These are phyloP conservation scores for Apis florea DNA, from an alignment of 1,140 invertebrate species.

Conservation along the genomic window DNA sequence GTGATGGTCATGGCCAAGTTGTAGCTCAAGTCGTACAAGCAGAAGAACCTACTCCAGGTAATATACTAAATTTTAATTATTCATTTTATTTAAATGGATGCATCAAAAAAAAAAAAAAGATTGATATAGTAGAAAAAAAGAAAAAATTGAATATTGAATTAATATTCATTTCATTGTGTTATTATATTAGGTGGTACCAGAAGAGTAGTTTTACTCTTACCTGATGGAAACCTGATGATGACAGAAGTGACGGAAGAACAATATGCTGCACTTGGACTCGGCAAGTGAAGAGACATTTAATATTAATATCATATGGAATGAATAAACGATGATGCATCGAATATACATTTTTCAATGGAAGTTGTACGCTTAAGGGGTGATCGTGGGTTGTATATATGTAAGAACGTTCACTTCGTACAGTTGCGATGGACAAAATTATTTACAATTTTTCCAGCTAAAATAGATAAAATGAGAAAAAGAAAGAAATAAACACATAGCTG, in stretches of 20 bases:
- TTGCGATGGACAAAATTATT: conserved; percentile 48
- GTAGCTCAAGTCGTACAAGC: conserved; percentile 91
- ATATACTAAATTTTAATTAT: conserved; percentile 27
- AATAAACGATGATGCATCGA: conserved; percentile 53
- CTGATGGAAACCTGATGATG: conserved; percentile 91
- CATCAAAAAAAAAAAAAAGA: background rate
- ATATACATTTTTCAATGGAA: conserved; percentile 52
- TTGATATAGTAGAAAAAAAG: background rate
- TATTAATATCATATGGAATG: conserved; percentile 32
- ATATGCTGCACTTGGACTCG: conserved; percentile 86
- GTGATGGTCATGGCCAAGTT: conserved; percentile 84
- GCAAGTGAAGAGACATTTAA: conserved; percentile 78
- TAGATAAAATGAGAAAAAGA: conserved; percentile 27
- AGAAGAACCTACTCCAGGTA: conserved; percentile 89
- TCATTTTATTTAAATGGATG: background rate
- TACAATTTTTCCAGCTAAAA: conserved; percentile 50
- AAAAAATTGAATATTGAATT: background rate
- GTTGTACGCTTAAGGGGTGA: conserved; percentile 62
- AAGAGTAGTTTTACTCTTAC: conserved; percentile 88
- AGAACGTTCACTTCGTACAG: conserved; percentile 68
- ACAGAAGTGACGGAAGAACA: conserved; percentile 92
- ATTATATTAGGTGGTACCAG: conserved; percentile 85
- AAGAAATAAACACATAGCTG: conserved; percentile 42
- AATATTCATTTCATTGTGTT: conserved; percentile 21
- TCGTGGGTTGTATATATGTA: conserved; percentile 76